Evolutionary conservation across 2,113 vertebrate species (phyloP).

Genomic region (Gymnorhina tibicen): DNA sequence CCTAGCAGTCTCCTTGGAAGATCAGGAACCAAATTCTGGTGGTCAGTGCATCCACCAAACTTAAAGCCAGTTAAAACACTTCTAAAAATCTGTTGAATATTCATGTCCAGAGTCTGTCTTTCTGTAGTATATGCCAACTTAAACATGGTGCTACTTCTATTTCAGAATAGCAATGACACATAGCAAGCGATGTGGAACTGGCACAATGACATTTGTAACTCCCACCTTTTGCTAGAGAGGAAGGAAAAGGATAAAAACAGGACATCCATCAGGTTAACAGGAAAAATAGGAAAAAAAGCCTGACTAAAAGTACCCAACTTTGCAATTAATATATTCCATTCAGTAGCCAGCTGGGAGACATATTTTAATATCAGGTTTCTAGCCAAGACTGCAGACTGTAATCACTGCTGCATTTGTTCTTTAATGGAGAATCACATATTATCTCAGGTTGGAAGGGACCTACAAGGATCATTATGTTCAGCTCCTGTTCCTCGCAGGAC

Average conservation of each 20-base stretch:
- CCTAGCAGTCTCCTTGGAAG: not conserved
- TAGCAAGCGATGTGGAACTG: not conserved
- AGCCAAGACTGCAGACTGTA: not conserved
- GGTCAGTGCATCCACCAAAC: not conserved
- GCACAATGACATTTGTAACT: not conserved
- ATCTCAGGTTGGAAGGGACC: not conserved
- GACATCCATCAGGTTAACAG: conserved; percentile 17
- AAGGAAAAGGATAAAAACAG: conserved; percentile 46
- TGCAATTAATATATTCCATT: not conserved
- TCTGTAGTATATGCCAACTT: not conserved
- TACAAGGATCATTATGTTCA: not conserved
- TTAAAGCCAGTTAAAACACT: not conserved
- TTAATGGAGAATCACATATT: not conserved
- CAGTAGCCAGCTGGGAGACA: not conserved
- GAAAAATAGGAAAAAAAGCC: not conserved
- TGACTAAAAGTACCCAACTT: not conserved
- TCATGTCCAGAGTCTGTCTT: not conserved
- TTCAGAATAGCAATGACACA: not conserved
- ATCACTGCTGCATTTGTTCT: not conserved
- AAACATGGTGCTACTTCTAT: not conserved
- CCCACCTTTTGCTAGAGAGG: conserved; percentile 17
- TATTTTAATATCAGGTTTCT: not conserved
- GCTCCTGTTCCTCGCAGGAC: not conserved
- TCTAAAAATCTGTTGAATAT: not conserved
- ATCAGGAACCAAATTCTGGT: not conserved